These are phyloP conservation scores for Ectobius pallidus DNA, from an alignment of 2,888 invertebrate genomes.

Conservation along the genomic window DNA sequence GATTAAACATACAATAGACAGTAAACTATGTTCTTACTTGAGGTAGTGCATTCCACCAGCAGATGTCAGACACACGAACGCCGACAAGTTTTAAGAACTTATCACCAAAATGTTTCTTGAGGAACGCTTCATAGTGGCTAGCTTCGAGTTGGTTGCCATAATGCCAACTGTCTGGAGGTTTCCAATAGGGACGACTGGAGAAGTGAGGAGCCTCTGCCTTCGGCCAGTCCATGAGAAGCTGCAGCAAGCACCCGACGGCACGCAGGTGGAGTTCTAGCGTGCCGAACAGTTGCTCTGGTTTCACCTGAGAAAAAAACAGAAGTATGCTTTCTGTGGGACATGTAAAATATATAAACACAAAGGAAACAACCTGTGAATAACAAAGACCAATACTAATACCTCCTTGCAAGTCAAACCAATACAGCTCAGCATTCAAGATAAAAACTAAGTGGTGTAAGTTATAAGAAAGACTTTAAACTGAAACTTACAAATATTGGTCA, in stretches of 20 bases:
- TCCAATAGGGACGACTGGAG: neutral
- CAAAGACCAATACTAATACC: too few species aligned
- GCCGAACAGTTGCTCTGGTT: neutral
- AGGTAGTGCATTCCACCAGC: conserved; percentile 12
- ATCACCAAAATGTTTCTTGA: neutral
- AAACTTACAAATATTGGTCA: too few species aligned
- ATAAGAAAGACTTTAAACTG: too few species aligned
- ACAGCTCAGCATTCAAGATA: too few species aligned
- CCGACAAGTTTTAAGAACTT: neutral
- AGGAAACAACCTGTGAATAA: too few species aligned
- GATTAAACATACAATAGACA: too few species aligned
- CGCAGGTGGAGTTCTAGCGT: neutral
- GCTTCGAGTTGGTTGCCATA: neutral
- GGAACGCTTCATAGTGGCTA: neutral
- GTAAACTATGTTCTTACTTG: too few species aligned
- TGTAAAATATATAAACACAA: too few species aligned
- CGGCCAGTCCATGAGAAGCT: neutral
- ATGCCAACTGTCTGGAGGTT: conserved; percentile 5
- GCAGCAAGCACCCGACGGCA: neutral
- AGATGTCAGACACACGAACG: neutral
- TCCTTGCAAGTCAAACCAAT: too few species aligned
- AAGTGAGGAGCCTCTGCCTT: neutral
- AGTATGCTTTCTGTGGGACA: too few species aligned
- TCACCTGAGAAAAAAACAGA: too few species aligned
- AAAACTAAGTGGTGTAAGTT: too few species aligned